A percentile compares a stretch with the other conserved stretches of the same genome.
These are phyloP conservation scores for Neotoxoptera formosana DNA, from an alignment of 1,140 invertebrate genomes.

Conservation along the genomic window DNA sequence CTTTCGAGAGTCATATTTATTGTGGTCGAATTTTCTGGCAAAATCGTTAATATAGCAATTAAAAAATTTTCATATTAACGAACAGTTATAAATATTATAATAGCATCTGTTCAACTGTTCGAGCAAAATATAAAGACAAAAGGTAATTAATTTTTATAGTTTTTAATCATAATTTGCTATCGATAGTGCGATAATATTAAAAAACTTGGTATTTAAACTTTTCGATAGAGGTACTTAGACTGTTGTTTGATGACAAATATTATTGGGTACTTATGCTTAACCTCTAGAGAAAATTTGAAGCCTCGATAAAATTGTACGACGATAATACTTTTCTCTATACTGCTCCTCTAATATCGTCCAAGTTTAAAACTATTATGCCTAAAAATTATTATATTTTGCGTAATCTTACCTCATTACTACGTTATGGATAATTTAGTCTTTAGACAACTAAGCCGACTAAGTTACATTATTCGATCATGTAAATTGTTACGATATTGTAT, in stretches of 20 bases:
- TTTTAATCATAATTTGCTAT: not conserved
- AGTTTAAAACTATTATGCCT: not conserved
- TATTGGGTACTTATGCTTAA: not conserved
- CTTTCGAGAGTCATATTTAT: not conserved
- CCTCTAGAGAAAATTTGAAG: not conserved
- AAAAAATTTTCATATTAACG: not conserved
- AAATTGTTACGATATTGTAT: not conserved
- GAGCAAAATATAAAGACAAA: not conserved
- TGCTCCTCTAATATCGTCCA: not conserved
- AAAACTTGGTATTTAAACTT: not conserved
- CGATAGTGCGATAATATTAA: not conserved
- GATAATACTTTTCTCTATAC: not conserved
- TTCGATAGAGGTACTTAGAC: not conserved
- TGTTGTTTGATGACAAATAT: too few species aligned
- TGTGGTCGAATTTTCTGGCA: not conserved
- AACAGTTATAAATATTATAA: not conserved
- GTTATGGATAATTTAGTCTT: not conserved
- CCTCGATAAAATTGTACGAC: not conserved
- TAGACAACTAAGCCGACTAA: not conserved
- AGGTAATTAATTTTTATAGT: not conserved
- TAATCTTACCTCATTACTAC: not conserved
- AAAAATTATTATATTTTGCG: not conserved
- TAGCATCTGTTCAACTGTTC: not conserved
- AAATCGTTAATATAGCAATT: not conserved
- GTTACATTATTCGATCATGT: too few species aligned